Base-by-base conservation (phyloP, 1,140 invertebrate species). In the Chymomyza costata region DNA sequence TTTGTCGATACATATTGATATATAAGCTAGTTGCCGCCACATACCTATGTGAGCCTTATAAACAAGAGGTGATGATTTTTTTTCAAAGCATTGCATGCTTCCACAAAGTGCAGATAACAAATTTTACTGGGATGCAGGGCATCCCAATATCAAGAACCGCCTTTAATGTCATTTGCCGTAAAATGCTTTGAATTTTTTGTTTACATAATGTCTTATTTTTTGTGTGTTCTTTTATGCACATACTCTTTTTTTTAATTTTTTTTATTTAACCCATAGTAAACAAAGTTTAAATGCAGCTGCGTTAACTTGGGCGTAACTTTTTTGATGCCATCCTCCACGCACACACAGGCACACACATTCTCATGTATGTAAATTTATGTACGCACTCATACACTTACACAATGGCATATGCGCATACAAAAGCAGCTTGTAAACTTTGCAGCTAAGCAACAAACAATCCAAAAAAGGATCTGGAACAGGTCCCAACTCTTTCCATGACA, bases 201-300 rank as follows among this genome's bases (percentile, higher is more conserved):
- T 51, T 25, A n/a, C n/a, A n/a, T n/a, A n/a, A 35, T 39, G 34
- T 31, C 21, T 52, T 18, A 41, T 45, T 6, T 45, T 17, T 38
- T 14, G n/a, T 32, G 6, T 41, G 6, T 49, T 14, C 45, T 25
- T 34, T 40, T 14, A n/a, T 16, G 30, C n/a, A 3, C 18, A n/a
- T n/a, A n/a, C n/a, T n/a, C n/a, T n/a, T n/a, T 32, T 13, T 30
- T 30, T 41, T 43, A 41, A 21, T 49, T 28, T 43, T 52, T 49
- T 44, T 60, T 28, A 62, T 37, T 47, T n/a, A n/a, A n/a, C n/a
- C n/a, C 41, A 46, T 19, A 49, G 65, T 38, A 41, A 49, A 54
- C 40, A 80, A 78, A 78, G 50, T 80, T 78, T 64, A 80, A 78
- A 71, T 78, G 73, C 71, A 78, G 73, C 73, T 78, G 73, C 63